These are phyloP conservation scores for Hipposideros armiger DNA, from an alignment of 2,113 vertebrate genomes.

Conservation along the genomic window DNA sequence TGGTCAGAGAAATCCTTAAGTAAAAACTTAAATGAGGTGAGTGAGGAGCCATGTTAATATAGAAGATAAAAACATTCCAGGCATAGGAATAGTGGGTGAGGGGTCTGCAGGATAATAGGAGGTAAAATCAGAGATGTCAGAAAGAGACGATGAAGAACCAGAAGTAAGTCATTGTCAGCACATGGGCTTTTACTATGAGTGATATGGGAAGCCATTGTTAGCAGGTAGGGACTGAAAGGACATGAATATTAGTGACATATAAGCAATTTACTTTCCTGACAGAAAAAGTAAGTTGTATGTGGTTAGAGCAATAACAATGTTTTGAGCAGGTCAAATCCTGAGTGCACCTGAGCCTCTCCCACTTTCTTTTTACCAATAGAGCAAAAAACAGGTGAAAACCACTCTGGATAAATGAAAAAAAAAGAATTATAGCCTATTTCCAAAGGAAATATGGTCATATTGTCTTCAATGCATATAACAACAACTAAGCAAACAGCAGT, in stretches of 20 bases:
- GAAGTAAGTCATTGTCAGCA: constrained; percentile 12
- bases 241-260: constrained; percentile 18
- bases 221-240: not conserved
- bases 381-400: not conserved
- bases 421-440: constrained; percentile 36
- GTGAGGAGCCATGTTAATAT: not conserved
- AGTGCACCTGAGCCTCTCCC: constrained; percentile 31
- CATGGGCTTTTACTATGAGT: not conserved
- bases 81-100: not conserved
- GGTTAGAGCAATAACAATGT: not conserved
- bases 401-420: not conserved
- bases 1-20: constrained; percentile 20
- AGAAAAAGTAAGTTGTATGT: not conserved
- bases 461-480: not conserved
- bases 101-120: not conserved
- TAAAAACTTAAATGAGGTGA: constrained; percentile 19
- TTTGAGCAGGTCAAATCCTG: not conserved
- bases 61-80: not conserved
- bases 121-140: not conserved
- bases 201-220: not conserved
- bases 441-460: constrained; percentile 27
- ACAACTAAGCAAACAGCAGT: constrained; percentile 22
- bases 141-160: not conserved
- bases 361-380: constrained; percentile 25
- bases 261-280: constrained; percentile 28